Base-by-base conservation (phyloP, 2,113 vertebrate genomes). In the Macrotus californicus region DNA sequence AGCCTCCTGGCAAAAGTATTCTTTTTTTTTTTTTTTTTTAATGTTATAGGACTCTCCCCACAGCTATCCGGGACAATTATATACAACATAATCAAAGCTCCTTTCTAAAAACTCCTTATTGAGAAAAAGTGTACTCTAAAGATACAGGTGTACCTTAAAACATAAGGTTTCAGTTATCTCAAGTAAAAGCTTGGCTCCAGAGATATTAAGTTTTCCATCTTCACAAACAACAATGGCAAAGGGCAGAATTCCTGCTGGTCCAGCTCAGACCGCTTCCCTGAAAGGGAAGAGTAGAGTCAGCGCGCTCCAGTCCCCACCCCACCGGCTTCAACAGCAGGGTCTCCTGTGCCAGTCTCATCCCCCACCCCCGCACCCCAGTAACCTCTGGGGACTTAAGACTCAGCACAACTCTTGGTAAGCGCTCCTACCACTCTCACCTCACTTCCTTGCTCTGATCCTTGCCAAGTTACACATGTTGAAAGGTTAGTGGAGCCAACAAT, bases 211-310 rank as follows among this genome's bases (percentile, higher is more conserved):
- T 29, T 69, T 73, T 92, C 69, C 70, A 84, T 81, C 84, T 94
- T 76, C 87, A 61, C 72, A 81, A 93, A 91, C 82, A 94, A 95
- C 59, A 85, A 80, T 48, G n/a, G 50, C 87, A 81, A 84, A 94
- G n/a, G 87, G 72, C 75, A 94, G 92, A 96, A 73, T 52, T 84
- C 39, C 54, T 21, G 67, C 36, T 52, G 46, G 46, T 52, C 34
- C 72, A 22, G 85, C 72, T 70, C 90, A 79, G 64, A 70, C 46
- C 0, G 56, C 77, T 26, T 67, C 50, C 77, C 94, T 52, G 75
- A 91, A 77, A 75, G 83, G 29, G 70, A 43, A 91, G 66, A 84
- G 66, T 61, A 72, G 76, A 66, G 72, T 83, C 59, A 93, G 91
- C 67, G 10, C 56, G 92, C 64, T 36, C 83, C 41, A 19, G 24